Evolutionary conservation across 1,140 invertebrate species (phyloP).

Genomic region (Nasonia longicornis): DNA sequence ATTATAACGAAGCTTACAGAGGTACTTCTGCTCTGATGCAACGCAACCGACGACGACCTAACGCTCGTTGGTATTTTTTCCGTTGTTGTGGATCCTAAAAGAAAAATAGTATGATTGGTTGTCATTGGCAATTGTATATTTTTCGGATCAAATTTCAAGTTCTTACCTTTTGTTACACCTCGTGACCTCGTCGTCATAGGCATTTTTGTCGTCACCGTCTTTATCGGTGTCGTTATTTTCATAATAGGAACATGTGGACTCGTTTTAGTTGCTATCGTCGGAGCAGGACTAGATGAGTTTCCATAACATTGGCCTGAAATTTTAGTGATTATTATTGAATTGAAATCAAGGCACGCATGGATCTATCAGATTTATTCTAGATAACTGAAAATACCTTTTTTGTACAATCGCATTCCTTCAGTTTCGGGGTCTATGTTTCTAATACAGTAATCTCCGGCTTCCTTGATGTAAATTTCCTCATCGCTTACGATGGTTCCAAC

Average conservation of each 20-base stretch:
- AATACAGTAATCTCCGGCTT: constrained; percentile 79
- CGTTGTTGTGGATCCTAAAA: constrained; percentile 36
- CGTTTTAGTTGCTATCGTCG: constrained; percentile 60
- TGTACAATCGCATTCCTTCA: constrained; percentile 77
- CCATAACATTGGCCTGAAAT: constrained; percentile 65
- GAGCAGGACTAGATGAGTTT: constrained; percentile 66
- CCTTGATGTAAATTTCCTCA: constrained; percentile 77
- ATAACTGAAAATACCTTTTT: constrained; percentile 65
- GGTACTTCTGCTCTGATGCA: background rate
- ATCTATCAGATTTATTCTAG: background rate
- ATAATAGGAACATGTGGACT: constrained; percentile 54
- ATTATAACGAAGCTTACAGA: background rate
- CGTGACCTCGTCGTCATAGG: constrained; percentile 19
- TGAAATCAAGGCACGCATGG: background rate
- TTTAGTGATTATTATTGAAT: background rate
- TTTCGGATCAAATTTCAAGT: background rate
- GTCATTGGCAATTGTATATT: background rate
- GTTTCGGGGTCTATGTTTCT: constrained; percentile 73
- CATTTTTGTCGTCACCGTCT: constrained; percentile 8
- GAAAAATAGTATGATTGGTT: background rate
- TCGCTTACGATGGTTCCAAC: constrained; percentile 76
- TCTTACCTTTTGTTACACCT: constrained; percentile 24
- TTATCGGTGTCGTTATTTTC: constrained; percentile 55
- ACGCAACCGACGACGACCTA: constrained; percentile 12
- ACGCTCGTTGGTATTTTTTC: constrained; percentile 26